Evolutionary conservation across 2,888 invertebrate genomes (phyloP), one percentile per base, ranked within the genome.

Genomic region (Leptopilina drosophilae): DNA sequence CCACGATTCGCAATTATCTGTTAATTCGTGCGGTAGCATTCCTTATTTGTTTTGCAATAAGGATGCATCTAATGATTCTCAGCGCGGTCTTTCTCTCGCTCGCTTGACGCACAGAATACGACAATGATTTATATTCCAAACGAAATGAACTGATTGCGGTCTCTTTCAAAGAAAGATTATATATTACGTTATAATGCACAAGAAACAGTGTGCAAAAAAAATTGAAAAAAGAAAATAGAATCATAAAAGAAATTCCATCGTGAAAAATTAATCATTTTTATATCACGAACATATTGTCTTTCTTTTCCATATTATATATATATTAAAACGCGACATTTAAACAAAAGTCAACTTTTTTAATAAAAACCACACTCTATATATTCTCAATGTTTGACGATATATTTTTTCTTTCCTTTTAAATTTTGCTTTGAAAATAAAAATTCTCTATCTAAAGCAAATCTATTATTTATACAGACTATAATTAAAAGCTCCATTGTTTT

Each of bases 1-100:
- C 77, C 20, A 78, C 77, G 81, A 82, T 82, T 82, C 56, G 81
- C 81, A 82, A 81, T 82, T 82, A 82, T 81, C 79, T 66, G 77
- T 78, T 82, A 82, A 83, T 83, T 82, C 80, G 81, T 81, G 78
- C 81, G 77, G 77, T 78, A 83, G 76, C 15, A 53, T 53, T 33
- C 66, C 77, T 49, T 77, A 65, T 69, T 69, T 64, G 76, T 83
- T 81, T 80, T 78, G 82, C 66, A 82, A 83, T 78, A 80, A 79
- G 83, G 79, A 83, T 82, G 80, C 77, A 26, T 53, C 69, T 69
- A 53, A 69, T 69, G 69, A 69, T 69, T 53, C 69, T 53, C 20
- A 7, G 4, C 15, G 33, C 42, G 9, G 33, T 42, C 42, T 14
- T 66, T 42, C 42, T 42, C 66, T n/a, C 46, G 7, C 9, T 46